Conservation (phyloP, 2,113 vertebrate species). For the Corythoichthys haematopterus region DNA sequence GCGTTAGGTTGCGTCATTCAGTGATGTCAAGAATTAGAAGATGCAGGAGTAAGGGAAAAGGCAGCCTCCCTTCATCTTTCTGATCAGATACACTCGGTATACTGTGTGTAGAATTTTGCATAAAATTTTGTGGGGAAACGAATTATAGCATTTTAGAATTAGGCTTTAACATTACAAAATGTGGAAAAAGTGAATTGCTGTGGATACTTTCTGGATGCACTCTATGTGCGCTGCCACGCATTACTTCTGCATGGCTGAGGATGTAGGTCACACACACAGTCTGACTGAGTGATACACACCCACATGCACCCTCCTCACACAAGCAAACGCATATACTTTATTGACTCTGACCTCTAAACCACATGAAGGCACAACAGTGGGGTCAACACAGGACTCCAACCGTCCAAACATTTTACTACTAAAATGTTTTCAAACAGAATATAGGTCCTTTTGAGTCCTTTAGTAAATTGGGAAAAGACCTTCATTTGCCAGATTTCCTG, state of each 20-base stretch:
- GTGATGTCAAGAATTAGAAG: neutral
- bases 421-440: neutral
- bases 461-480: neutral
- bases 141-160: no score
- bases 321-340: neutral
- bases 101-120: no score
- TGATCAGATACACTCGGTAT: neutral
- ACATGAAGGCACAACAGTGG: neutral
- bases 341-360: neutral
- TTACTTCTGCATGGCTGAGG: slow-evolving; percentile 65
- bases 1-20: no score
- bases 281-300: slow-evolving; percentile 5
- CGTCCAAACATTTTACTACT: neutral
- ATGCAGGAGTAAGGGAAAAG: neutral
- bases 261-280: slow-evolving; percentile 60
- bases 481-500: slow-evolving; percentile 1
- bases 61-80: slow-evolving; percentile 22
- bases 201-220: no score
- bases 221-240: slow-evolving; percentile 18
- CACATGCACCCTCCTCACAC: slow-evolving; percentile 11
- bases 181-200: no score
- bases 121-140: no score
- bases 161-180: no score
- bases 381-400: neutral
- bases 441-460: neutral